These are phyloP conservation scores for Hypothenemus hampei DNA, from an alignment of 1,140 invertebrate genomes.

Conservation along the genomic window DNA sequence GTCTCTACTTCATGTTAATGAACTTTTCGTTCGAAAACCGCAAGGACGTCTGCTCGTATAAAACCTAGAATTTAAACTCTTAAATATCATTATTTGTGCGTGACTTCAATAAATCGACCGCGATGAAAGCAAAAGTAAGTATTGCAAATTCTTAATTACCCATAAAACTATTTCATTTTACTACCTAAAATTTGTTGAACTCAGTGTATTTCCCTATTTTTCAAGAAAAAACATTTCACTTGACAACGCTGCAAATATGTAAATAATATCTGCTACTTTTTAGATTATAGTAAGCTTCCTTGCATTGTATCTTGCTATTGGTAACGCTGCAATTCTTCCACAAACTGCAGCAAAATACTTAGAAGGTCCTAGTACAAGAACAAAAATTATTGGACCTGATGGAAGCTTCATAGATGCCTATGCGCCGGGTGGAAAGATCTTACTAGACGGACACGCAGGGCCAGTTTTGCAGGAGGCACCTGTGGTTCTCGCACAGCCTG, in stretches of 20 bases:
- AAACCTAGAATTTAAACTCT: conserved; percentile 3
- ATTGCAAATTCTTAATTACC: too few relatives aligned
- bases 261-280: too few relatives aligned
- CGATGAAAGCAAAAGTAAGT: conserved; percentile 15
- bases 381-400: conserved; percentile 34
- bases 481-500: conserved; percentile 22
- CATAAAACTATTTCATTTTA: too few relatives aligned
- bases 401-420: conserved; percentile 34
- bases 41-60: conserved; percentile 16
- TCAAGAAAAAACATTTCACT: too few relatives aligned
- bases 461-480: conserved; percentile 27
- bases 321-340: conserved; percentile 30
- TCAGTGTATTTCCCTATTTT: too few relatives aligned
- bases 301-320: too few relatives aligned
- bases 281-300: too few relatives aligned
- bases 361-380: conserved; percentile 34
- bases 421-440: conserved; percentile 31
- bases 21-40: neutral
- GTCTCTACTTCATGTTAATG: too few relatives aligned
- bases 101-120: conserved; percentile 4
- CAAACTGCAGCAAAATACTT: conserved; percentile 27
- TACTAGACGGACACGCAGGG: conserved; percentile 29
- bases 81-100: conserved; percentile 6
- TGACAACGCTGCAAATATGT: too few relatives aligned
- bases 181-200: too few relatives aligned